A percentile compares a stretch with the other conserved stretches of the same genome.
Evolutionary conservation across 2,113 vertebrate species (phyloP).

Genomic region (Xyrauchen texanus): DNA sequence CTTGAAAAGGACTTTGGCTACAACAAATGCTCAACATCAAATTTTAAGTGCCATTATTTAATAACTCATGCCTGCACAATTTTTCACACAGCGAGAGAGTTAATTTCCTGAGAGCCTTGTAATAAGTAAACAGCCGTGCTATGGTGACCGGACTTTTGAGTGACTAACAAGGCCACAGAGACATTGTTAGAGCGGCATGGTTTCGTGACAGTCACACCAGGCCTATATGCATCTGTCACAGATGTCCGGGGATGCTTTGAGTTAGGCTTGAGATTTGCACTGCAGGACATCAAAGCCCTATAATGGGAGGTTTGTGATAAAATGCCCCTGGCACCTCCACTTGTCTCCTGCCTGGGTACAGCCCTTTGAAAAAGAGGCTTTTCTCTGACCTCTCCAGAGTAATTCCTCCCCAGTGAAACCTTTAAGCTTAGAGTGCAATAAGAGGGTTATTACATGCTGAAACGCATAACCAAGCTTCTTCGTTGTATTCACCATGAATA

Average conservation of each 20-base stretch:
- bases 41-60: no score
- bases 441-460: slow-evolving; percentile 11
- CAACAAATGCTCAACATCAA: no score
- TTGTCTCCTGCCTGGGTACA: slow-evolving; percentile 4
- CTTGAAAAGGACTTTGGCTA: no score
- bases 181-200: slow-evolving; percentile 52
- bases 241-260: slow-evolving; percentile 50
- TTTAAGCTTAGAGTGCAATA: slow-evolving; percentile 37
- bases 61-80: not conserved
- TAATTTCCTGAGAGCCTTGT: slow-evolving; percentile 73
- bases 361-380: slow-evolving; percentile 37
- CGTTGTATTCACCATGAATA: slow-evolving; percentile 1
- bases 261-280: slow-evolving; percentile 38
- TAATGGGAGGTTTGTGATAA: slow-evolving; percentile 45
- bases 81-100: slow-evolving; percentile 51
- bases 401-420: slow-evolving; percentile 17
- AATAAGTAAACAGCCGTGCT: slow-evolving; percentile 70
- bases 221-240: slow-evolving; percentile 60
- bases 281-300: slow-evolving; percentile 46
- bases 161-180: slow-evolving; percentile 58
- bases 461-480: slow-evolving; percentile 33
- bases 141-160: slow-evolving; percentile 36
- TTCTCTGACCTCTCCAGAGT: slow-evolving; percentile 16
- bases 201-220: slow-evolving; percentile 42
- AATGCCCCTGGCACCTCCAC: slow-evolving; percentile 39